Evolutionary conservation across 92 coral and sea anemone genomes (phyloP).

Genomic region (Plumapathes pennacea): DNA sequence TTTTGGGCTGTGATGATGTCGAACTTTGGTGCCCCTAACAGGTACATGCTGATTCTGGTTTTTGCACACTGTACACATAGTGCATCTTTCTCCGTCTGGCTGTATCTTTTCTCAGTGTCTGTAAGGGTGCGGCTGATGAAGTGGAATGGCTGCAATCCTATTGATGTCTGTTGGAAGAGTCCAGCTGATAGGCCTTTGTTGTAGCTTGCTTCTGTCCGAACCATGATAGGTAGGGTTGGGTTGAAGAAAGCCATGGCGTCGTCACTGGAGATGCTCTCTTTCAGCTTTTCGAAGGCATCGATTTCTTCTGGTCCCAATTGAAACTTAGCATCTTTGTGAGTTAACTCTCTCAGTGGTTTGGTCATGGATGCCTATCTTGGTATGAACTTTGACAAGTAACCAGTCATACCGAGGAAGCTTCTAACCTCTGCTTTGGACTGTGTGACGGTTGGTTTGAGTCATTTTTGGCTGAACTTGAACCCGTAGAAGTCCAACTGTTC

Average conservation of each 20-base stretch:
- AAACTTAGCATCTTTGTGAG: conserved; percentile 5
- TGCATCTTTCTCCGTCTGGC: conserved; percentile 58
- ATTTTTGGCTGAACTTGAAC: too few species aligned
- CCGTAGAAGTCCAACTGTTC: too few species aligned
- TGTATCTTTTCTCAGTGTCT: conserved; percentile 44
- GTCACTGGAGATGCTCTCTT: conserved; percentile 16
- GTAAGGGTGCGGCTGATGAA: conserved; percentile 57
- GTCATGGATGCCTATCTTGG: conserved; percentile 1
- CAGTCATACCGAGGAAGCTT: conserved; percentile 33
- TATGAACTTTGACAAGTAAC: background rate
- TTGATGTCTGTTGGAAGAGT: conserved; percentile 48
- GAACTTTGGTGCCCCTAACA: conserved; percentile 56
- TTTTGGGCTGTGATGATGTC: conserved; percentile 60
- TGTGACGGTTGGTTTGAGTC: too few species aligned
- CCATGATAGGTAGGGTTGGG: conserved; percentile 46
- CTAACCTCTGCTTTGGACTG: conserved; percentile 26
- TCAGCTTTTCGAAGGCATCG: conserved; percentile 33
- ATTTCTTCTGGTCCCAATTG: conserved; percentile 18
- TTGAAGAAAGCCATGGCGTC: conserved; percentile 25
- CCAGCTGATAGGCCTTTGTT: conserved; percentile 65
- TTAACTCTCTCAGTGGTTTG: conserved; percentile 5
- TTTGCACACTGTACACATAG: conserved; percentile 49
- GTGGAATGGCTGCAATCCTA: conserved; percentile 59
- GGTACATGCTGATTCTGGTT: conserved; percentile 35
- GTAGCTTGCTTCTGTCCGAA: conserved; percentile 66